Percentiles rank a stretch among this genome's conserved stretches.
phyloP scores from a whole-genome alignment of 2,113 vertebrate species.

The Pao palembangensis region DNA sequence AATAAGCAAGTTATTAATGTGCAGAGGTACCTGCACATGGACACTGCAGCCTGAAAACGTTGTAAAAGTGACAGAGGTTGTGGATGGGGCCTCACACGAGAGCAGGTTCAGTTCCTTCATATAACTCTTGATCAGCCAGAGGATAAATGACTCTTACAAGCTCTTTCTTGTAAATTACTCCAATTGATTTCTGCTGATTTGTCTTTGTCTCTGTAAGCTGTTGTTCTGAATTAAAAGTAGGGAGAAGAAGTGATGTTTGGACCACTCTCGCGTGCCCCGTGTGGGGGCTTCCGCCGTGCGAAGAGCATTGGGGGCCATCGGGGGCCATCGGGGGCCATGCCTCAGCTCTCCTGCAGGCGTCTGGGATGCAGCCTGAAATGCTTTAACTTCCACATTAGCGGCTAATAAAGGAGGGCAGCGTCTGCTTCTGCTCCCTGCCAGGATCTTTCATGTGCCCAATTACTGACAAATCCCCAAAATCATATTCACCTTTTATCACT shows the following conservation, averaged over 20 bases:
- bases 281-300: conserved; percentile 56
- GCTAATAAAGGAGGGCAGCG: conserved; percentile 81
- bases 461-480: conserved; percentile 83
- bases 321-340: conserved; percentile 17
- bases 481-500: conserved; percentile 82
- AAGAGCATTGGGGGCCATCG: conserved; percentile 41
- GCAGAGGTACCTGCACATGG: too few relatives aligned
- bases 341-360: conserved; percentile 46
- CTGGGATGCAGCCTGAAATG: conserved; percentile 78
- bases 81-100: too few relatives aligned
- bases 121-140: background rate
- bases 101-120: background rate
- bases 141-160: background rate
- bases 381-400: conserved; percentile 82
- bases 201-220: conserved; percentile 37
- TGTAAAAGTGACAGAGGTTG: too few relatives aligned
- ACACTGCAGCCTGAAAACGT: too few relatives aligned
- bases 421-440: conserved; percentile 72
- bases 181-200: conserved; percentile 50
- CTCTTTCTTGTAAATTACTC: conserved; percentile 19
- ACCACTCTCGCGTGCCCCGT: conserved; percentile 56
- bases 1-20: too few relatives aligned
- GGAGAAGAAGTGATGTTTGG: conserved; percentile 48
- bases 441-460: conserved; percentile 88
- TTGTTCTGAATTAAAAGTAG: conserved; percentile 61